Evolutionary conservation across 2,797 vertebrate genomes (phyloP), one percentile per base, ranked within the genome.

Genomic region (Ceryle rudis): DNA sequence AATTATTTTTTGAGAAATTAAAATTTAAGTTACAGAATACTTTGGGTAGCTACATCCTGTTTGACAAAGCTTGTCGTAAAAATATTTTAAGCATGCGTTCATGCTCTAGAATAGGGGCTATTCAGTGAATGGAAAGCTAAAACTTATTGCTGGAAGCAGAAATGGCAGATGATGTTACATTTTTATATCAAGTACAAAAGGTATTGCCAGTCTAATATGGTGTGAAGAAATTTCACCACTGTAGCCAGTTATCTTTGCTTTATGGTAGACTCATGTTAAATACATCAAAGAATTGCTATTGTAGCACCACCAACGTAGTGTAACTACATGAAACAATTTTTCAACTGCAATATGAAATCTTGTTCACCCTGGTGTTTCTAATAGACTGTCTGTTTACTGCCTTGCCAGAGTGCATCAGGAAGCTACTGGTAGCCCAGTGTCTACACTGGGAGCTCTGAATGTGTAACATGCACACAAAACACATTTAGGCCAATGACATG

Each of bases 391-490:
- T 64, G 5, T 49, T 49, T 49, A 8, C 26, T 35, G 15, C 65
- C 72, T 79, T 81, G 46, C 41, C n/a, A 46, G 7, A 10, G 21
- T 51, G 14, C n/a, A 14, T 21, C 3, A 10, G 42, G 47, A 77
- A n/a, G 44, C 23, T 89, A 4, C 66, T 64, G 66, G 25, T 52
- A 55, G 15, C 19, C 28, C 11, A 3, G 1, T 58, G 29, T 57
- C 26, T 57, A 2, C 10, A 4, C 8, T 54, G 61, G 29, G 14
- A 75, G 31, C 37, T 58, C 46, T 10, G 62, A 46, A 49, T 9
- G 13, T 21, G 31, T n/a, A 35, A 0, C 44, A 2, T 5, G 26
- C 18, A 25, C 26, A 18, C 1, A 3, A 20, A 42, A 37, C 26
- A 7, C 0, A 1, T 23, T 49, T 35, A 57, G 74, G 22, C 13